A percentile compares a stretch with the other conserved stretches of the same genome.
phyloP scores from a whole-genome alignment of 2,888 invertebrate species.

The Idaea aversata region DNA sequence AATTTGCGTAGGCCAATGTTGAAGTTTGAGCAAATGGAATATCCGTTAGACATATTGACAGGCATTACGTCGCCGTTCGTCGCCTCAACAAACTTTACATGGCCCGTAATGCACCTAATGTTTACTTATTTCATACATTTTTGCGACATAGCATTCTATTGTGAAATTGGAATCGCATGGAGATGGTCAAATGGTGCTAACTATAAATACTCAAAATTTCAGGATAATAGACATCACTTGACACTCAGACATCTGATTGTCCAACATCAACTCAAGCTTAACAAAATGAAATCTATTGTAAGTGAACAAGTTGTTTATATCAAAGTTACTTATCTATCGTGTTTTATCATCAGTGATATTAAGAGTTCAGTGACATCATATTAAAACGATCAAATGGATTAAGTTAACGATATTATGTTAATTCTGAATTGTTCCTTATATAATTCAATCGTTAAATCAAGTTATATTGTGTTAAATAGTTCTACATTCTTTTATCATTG shows the following conservation, averaged over 20 bases:
- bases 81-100: slow-evolving; percentile 49
- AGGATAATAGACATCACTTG: slow-evolving; percentile 66
- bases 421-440: not conserved
- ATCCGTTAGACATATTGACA: slow-evolving; percentile 68
- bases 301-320: slow-evolving; percentile 36
- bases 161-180: slow-evolving; percentile 64
- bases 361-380: slow-evolving; percentile 33
- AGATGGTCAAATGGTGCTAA: slow-evolving; percentile 60
- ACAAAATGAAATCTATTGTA: slow-evolving; percentile 74
- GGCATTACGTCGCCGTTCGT: slow-evolving; percentile 54
- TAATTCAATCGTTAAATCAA: not conserved
- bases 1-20: slow-evolving; percentile 45
- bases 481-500: not conserved
- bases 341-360: slow-evolving; percentile 18
- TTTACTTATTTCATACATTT: slow-evolving; percentile 77
- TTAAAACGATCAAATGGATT: not conserved
- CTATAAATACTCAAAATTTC: slow-evolving; percentile 72
- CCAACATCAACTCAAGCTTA: slow-evolving; percentile 44
- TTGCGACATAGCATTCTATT: slow-evolving; percentile 69
- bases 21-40: slow-evolving; percentile 59
- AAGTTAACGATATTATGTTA: not conserved
- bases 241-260: slow-evolving; percentile 50
- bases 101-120: slow-evolving; percentile 70
- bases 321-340: slow-evolving; percentile 4
- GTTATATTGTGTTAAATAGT: not conserved